Base-by-base conservation (phyloP, 2,888 invertebrate genomes). In the Erpobdella octoculata region DNA sequence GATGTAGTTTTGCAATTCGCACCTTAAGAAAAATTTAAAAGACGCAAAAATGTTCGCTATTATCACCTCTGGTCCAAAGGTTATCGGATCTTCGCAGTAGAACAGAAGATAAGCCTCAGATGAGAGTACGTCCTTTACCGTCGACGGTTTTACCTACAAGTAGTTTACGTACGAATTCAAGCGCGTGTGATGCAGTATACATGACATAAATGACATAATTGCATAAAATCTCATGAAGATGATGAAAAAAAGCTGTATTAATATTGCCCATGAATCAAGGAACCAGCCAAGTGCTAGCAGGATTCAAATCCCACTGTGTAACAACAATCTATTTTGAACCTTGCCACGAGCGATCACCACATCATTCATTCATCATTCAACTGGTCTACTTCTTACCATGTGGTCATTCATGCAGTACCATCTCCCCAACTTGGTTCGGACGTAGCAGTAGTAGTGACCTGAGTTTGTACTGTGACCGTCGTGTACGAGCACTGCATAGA, bases 351-450 rank as follows among this genome's bases (percentile, higher is more conserved):
- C 61, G 21, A 21, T 12, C 21, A 12, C 15, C 61, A 21, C 25
- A 18, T 18, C 18, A 61, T 21, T 18, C 61, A 12, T 18, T 12
- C 12, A 61, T 12, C n/a, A 21, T 25, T 9, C 65, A 12, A 35
- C 31, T 12, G 15, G 36, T 12, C 12, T 15, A 28, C 2, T n/a
- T 77, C 80, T 78, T 77, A 85, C 85, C 73, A 78, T 77, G 70
- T 80, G 78, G 82, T 97, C 96, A 83, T 96, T 95, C 84, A 94
- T 95, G 79, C 91, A 90, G 84, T 93, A 94, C 86, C 91, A 95
- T 77, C 88, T 88, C 70, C 90, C 89, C 31, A 35, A 36, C 33
- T 48, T 31, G 8, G 90, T 83, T 89, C 89, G 59, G 89, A 95
- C 81, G 91, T 89, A 76, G 91, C 93, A 78, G 91, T 93, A 84